Percentiles rank a stretch among this genome's conserved stretches.
phyloP scores from a whole-genome alignment of 1,140 invertebrate genomes.

The Bombus huntii region DNA sequence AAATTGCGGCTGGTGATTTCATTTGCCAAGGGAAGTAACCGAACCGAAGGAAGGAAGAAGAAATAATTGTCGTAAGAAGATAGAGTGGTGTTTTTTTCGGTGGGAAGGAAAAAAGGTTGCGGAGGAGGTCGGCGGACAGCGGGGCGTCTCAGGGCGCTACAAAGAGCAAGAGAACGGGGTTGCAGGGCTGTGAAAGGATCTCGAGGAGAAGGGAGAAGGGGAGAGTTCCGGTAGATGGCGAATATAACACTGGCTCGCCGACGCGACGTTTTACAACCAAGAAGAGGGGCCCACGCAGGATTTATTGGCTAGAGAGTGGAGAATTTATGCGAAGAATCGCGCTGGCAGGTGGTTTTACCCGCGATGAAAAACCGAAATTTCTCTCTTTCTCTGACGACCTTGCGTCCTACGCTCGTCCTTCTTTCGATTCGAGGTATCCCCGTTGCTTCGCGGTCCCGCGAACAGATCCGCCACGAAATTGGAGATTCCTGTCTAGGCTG shows the following conservation, averaged over 20 bases:
- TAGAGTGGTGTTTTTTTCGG: too few species aligned
- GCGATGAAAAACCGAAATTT: constrained; percentile 62
- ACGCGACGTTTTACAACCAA: constrained; percentile 60
- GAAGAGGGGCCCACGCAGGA: constrained; percentile 59
- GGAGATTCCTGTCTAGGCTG: background rate
- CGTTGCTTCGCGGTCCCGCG: too few species aligned
- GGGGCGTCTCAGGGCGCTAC: too few species aligned
- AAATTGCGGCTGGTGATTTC: too few species aligned
- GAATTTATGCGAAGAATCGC: constrained; percentile 79
- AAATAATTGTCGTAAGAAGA: background rate
- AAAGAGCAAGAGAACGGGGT: too few species aligned
- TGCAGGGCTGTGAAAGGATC: background rate
- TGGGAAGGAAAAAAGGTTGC: too few species aligned
- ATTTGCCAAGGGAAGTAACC: too few species aligned
- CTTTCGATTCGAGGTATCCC: constrained; percentile 1
- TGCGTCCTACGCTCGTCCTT: background rate
- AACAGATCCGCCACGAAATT: constrained; percentile 7
- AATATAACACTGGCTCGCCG: constrained; percentile 54
- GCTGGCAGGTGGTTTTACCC: constrained; percentile 73
- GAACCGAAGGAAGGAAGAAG: background rate
- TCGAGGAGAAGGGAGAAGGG: background rate
- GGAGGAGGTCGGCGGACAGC: too few species aligned
- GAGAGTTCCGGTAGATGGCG: constrained; percentile 52
- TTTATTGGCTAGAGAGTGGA: constrained; percentile 75
- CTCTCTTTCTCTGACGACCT: constrained; percentile 3